Conservation (phyloP, 2,888 invertebrate genomes). For the Mimumesa dahlbomi region DNA sequence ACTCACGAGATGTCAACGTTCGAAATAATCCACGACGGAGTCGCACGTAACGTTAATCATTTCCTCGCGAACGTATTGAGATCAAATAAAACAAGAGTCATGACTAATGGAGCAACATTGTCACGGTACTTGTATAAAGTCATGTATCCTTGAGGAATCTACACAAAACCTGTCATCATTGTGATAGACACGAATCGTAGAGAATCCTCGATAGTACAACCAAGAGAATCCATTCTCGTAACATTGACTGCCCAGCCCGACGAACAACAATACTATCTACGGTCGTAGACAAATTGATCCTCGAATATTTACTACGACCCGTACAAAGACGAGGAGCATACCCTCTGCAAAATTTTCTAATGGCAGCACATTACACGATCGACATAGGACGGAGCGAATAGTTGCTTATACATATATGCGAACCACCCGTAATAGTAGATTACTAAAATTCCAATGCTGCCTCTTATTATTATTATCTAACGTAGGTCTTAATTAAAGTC, state of each 20-base stretch:
- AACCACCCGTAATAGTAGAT: background rate
- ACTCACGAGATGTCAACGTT: too few relatives aligned
- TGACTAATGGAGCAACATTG: background rate
- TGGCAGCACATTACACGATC: slow-evolving; percentile 55
- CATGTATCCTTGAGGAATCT: slow-evolving; percentile 47
- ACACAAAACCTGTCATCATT: slow-evolving; percentile 28
- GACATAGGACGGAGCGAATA: slow-evolving; percentile 39
- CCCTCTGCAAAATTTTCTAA: slow-evolving; percentile 38
- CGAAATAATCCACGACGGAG: too few relatives aligned
- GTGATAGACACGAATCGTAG: slow-evolving; percentile 7
- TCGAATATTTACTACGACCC: background rate
- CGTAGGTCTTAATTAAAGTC: background rate
- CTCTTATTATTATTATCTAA: too few relatives aligned
- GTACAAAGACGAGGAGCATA: slow-evolving; percentile 22
- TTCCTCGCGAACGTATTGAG: background rate
- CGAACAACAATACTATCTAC: background rate
- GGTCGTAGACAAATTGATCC: too few relatives aligned
- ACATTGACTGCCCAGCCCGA: background rate
- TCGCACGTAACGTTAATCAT: too few relatives aligned
- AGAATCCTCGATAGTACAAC: slow-evolving; percentile 1
- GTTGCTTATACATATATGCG: slow-evolving; percentile 1
- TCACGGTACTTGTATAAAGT: slow-evolving; percentile 16
- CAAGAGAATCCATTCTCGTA: background rate
- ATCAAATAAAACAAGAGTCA: background rate
- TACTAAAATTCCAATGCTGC: slow-evolving; percentile 5